A percentile compares a stretch with the other conserved stretches of the same genome.
Conservation (phyloP, 2,888 invertebrate species). For the Anagyrus pseudococci region DNA sequence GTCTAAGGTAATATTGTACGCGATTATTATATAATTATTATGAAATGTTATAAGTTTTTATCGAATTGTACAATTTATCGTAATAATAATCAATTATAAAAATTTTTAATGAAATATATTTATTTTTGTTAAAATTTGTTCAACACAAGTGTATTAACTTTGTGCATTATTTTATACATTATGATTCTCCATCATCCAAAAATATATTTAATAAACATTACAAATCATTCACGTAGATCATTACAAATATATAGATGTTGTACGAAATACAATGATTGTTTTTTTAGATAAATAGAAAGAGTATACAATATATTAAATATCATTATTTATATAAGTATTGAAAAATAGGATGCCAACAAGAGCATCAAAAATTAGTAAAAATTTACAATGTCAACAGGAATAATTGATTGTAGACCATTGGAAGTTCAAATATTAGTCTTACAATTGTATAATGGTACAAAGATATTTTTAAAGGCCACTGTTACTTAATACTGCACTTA, state of each 20-base stretch:
- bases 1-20: too few relatives aligned
- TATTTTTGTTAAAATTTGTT: conserved; percentile 25
- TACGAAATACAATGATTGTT: conserved; percentile 33
- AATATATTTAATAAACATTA: conserved; percentile 23
- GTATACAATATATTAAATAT: too few relatives aligned
- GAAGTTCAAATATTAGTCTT: too few relatives aligned
- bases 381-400: conserved; percentile 16
- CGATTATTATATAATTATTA: too few relatives aligned
- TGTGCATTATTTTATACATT: conserved; percentile 26
- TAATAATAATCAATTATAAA: too few relatives aligned
- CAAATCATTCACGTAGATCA: conserved; percentile 8
- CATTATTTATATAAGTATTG: conserved; percentile 48
- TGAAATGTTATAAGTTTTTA: too few relatives aligned
- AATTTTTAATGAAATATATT: too few relatives aligned
- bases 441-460: too few relatives aligned
- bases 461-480: conserved; percentile 43
- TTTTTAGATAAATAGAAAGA: conserved; percentile 44
- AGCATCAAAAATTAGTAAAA: too few relatives aligned
- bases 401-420: too few relatives aligned
- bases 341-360: conserved; percentile 44
- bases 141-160: conserved; percentile 28
- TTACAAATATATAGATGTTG: conserved; percentile 15
- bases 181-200: too few relatives aligned
- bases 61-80: too few relatives aligned
- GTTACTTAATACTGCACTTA: conserved; percentile 50